These are phyloP conservation scores for Pandion haliaetus DNA, from an alignment of 2,113 vertebrate species.

Conservation along the genomic window DNA sequence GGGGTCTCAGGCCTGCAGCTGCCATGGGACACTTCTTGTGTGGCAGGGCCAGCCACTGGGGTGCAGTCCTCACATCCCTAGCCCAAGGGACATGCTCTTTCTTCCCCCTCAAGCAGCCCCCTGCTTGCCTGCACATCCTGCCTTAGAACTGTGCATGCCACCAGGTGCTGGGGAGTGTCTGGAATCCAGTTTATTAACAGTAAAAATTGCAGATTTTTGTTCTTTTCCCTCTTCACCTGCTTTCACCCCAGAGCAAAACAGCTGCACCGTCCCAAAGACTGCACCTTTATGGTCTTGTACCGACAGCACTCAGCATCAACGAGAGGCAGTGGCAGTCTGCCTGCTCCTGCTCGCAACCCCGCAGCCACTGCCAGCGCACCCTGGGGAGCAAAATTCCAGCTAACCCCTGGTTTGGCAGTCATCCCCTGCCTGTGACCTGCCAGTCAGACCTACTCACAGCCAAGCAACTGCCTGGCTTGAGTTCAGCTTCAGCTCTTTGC, in stretches of 20 bases:
- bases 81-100: not conserved
- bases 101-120: not conserved
- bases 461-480: not conserved
- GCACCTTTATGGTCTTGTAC: not conserved
- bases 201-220: not conserved
- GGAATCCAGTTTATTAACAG: not conserved
- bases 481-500: not conserved
- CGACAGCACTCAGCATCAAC: accelerated
- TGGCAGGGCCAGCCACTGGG: not conserved
- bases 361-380: not conserved
- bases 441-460: not conserved
- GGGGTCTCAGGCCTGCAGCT: not conserved
- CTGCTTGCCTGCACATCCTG: not conserved
- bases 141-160: accelerated
- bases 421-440: not conserved
- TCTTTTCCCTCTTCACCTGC: not conserved
- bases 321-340: not conserved
- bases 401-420: not conserved
- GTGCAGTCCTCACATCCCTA: not conserved
- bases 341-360: not conserved
- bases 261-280: not conserved
- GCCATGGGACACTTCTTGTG: not conserved
- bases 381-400: not conserved
- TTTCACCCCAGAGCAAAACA: not conserved
- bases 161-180: not conserved